A percentile compares a stretch with the other conserved stretches of the same genome.
Evolutionary conservation across 2,113 vertebrate species (phyloP).

Genomic region (Rhea pennata): DNA sequence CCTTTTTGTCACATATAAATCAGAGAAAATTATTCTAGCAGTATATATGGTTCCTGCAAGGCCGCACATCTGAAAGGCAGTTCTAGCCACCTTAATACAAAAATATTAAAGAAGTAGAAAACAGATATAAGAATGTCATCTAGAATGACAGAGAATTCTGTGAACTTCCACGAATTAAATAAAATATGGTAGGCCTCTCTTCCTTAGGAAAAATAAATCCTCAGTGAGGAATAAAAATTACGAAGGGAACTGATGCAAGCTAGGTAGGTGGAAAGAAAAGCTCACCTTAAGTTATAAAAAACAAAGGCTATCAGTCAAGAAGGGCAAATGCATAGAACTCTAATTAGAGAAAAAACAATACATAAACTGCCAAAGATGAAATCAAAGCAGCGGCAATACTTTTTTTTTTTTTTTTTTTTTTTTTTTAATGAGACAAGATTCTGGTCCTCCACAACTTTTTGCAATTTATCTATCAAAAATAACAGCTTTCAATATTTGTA

Average conservation of each 20-base stretch:
- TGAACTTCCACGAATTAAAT: constrained; percentile 6
- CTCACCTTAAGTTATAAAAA: constrained; percentile 57
- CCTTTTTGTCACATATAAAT: constrained; percentile 57
- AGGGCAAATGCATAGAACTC: constrained; percentile 67
- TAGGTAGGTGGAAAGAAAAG: constrained; percentile 51
- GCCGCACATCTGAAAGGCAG: not conserved
- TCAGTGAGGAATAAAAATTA: constrained; percentile 49
- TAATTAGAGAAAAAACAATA: constrained; percentile 61
- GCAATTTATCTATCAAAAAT: constrained; percentile 46
- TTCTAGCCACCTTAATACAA: constrained; percentile 4
- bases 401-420: not conserved
- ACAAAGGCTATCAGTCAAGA: constrained; percentile 65
- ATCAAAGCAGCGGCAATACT: constrained; percentile 26
- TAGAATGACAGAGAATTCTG: not conserved
- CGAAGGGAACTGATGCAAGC: constrained; percentile 55
- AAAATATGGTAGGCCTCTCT: constrained; percentile 23
- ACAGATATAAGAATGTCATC: not conserved
- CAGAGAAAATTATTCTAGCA: constrained; percentile 48
- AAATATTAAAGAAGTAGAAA: not conserved
- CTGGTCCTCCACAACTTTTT: constrained; percentile 29
- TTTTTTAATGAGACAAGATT: constrained; percentile 33
- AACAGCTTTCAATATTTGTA: not conserved
- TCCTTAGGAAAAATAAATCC: not conserved
- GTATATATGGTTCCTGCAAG: not conserved
- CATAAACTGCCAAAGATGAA: constrained; percentile 50